Percentiles rank a stretch among this genome's conserved stretches.
These are phyloP conservation scores for Drosophila cracens DNA, from an alignment of 2,888 invertebrate species.

Conservation along the genomic window DNA sequence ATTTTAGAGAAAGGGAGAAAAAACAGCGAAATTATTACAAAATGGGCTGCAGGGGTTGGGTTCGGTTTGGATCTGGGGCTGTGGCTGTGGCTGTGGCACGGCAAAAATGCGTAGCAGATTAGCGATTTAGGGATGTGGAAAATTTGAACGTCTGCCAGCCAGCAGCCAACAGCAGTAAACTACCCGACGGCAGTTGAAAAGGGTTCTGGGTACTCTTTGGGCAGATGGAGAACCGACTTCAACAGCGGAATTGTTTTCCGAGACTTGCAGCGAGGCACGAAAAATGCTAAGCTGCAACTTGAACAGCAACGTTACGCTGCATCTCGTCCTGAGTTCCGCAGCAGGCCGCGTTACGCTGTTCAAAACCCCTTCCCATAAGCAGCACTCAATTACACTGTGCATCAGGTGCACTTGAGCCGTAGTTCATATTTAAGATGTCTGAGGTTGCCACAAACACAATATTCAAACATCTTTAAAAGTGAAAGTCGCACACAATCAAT, in stretches of 20 bases:
- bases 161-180: conserved; percentile 15
- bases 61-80: conserved; percentile 12
- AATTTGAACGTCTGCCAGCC: conserved; percentile 72
- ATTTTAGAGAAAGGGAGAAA: conserved; percentile 4
- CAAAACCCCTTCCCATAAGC: background rate
- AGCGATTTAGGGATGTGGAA: conserved; percentile 83
- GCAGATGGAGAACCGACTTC: conserved; percentile 4
- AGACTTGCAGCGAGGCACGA: conserved; percentile 47
- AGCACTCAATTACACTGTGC: conserved; percentile 47
- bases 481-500: background rate
- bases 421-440: background rate
- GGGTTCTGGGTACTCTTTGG: conserved; percentile 38
- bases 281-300: conserved; percentile 64
- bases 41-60: conserved; percentile 24
- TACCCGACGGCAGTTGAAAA: conserved; percentile 35
- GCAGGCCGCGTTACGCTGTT: background rate
- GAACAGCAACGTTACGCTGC: conserved; percentile 47
- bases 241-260: conserved; percentile 46
- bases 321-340: background rate
- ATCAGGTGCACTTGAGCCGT: conserved; percentile 3
- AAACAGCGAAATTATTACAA: conserved; percentile 72
- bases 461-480: background rate
- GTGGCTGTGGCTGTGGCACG: conserved; percentile 45
- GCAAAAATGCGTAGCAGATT: conserved; percentile 80
- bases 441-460: background rate